Evolutionary conservation across 2,888 invertebrate genomes (phyloP).

Genomic region (Pocota personata): DNA sequence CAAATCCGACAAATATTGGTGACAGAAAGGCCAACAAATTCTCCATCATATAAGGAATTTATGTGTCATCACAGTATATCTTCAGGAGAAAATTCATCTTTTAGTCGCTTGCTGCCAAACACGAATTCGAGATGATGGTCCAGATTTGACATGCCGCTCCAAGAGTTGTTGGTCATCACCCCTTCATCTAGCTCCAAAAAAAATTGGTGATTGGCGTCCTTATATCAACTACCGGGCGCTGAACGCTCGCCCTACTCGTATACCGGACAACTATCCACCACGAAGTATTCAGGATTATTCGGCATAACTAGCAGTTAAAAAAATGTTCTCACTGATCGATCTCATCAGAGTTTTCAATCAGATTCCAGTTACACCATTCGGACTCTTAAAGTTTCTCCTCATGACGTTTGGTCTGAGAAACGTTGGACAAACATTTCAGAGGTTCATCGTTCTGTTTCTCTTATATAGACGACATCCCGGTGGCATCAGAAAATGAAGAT

Average conservation of each 20-base stretch:
- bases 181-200: constrained; percentile 78
- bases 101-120: no score
- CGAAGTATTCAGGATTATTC: no score
- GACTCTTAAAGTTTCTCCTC: constrained; percentile 79
- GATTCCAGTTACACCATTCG: constrained; percentile 77
- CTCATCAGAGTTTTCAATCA: constrained; percentile 30
- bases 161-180: constrained; percentile 81
- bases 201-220: constrained; percentile 38
- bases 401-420: constrained; percentile 79
- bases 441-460: no score
- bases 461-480: no score
- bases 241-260: no score
- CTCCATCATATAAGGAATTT: no score
- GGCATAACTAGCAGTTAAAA: constrained; percentile 10
- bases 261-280: no score
- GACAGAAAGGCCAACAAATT: no score
- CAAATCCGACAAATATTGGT: no score
- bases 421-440: constrained; percentile 78
- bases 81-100: no score
- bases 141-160: constrained; percentile 81
- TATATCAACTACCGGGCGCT: constrained; percentile 76
- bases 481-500: background rate
- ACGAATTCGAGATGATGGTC: no score
- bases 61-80: no score
- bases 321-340: constrained; percentile 31